phyloP scores from a whole-genome alignment of 2,797 vertebrate species.

The Cryptoprocta ferox region DNA sequence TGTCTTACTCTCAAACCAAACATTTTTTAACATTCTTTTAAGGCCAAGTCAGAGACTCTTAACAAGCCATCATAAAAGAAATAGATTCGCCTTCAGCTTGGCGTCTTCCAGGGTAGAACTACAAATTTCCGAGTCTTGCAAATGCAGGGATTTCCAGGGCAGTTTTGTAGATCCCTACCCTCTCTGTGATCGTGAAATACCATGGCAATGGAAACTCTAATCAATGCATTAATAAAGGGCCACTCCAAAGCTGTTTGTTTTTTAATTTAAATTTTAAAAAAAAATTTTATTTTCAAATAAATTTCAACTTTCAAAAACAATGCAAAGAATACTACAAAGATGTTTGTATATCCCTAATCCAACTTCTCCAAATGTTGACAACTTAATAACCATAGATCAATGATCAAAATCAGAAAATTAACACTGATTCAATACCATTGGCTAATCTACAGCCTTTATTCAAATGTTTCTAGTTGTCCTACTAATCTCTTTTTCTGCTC shows the following conservation, averaged over 20 bases:
- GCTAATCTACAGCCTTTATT: background rate
- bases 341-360: background rate
- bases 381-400: background rate
- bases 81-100: constrained; percentile 21
- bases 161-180: background rate
- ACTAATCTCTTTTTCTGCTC: background rate
- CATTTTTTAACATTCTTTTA: constrained; percentile 63
- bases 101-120: background rate
- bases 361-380: constrained; percentile 14
- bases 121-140: constrained; percentile 53
- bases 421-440: background rate
- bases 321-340: constrained; percentile 28
- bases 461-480: background rate
- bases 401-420: constrained; percentile 28
- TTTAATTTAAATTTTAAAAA: background rate
- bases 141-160: background rate
- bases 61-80: constrained; percentile 59
- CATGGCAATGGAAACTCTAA: constrained; percentile 41
- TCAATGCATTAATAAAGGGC: background rate
- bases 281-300: constrained; percentile 55
- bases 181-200: constrained; percentile 30
- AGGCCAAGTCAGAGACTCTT: constrained; percentile 58
- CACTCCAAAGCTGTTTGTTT: constrained; percentile 10
- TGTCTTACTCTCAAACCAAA: constrained; percentile 71
- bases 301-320: background rate